Evolutionary conservation across 2,797 vertebrate genomes (phyloP).

Genomic region (Dermochelys coriacea): DNA sequence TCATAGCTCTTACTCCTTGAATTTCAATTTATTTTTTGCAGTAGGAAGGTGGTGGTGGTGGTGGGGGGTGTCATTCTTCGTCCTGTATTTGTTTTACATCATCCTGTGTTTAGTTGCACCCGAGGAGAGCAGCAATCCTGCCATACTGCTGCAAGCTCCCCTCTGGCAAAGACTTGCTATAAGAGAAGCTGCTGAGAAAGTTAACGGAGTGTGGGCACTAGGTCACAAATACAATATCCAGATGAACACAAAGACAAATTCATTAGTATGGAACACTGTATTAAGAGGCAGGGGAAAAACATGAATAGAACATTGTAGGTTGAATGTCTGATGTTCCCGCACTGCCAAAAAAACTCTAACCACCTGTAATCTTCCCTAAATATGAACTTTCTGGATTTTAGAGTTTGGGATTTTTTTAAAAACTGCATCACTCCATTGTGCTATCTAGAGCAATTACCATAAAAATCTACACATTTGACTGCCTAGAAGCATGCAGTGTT

Average conservation of each 20-base stretch:
- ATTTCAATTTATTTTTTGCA: neutral
- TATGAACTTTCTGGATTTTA: neutral
- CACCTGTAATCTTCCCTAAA: neutral
- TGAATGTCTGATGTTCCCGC: neutral
- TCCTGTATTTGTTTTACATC: neutral
- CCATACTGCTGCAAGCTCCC: neutral
- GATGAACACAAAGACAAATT: neutral
- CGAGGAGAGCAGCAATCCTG: neutral
- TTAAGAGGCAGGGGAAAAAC: neutral
- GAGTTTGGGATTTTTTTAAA: neutral
- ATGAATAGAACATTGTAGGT: neutral
- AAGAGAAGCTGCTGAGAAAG: neutral
- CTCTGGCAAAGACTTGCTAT: neutral
- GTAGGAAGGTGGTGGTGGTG: neutral
- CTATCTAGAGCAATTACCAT: neutral
- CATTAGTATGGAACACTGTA: neutral
- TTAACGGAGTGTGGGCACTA: neutral
- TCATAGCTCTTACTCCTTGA: neutral
- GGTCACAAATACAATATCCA: neutral
- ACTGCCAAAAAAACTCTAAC: neutral
- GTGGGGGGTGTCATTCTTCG: neutral
- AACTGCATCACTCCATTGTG: neutral
- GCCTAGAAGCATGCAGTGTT: neutral
- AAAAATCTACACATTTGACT: neutral
- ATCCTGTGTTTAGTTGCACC: neutral